Conservation (phyloP, 2,113 vertebrate species). For the Tetrao urogallus region DNA sequence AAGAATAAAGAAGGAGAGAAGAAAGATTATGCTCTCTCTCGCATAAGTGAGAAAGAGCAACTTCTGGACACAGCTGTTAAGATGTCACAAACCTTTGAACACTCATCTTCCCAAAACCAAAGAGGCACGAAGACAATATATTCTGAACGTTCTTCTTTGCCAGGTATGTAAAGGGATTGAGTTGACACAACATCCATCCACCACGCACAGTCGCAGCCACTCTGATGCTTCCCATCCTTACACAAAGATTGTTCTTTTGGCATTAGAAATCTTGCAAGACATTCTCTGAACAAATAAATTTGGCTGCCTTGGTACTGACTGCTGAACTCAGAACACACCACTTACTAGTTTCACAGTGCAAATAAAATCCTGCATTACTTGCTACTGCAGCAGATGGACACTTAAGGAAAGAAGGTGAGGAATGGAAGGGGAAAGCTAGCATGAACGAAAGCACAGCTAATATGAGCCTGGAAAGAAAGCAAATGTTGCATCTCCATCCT, state of each 20-base stretch:
- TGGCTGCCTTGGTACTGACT: background rate
- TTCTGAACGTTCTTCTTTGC: background rate
- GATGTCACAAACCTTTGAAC: background rate
- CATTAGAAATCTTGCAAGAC: background rate
- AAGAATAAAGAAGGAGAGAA: background rate
- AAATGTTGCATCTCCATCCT: background rate
- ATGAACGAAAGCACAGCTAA: background rate
- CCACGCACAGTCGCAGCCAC: background rate
- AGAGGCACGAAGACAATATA: background rate
- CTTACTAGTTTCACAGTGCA: background rate
- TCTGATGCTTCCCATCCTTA: background rate
- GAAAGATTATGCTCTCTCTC: background rate
- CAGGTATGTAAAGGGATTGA: background rate
- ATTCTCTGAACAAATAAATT: slow-evolving; percentile 28
- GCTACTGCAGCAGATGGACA: background rate
- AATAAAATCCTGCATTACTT: background rate
- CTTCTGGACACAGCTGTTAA: background rate
- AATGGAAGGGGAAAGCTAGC: background rate
- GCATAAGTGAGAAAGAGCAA: fast-evolving
- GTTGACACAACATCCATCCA: background rate
- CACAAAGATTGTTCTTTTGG: background rate
- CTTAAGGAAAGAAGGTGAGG: background rate
- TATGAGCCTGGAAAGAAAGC: background rate
- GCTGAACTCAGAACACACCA: background rate
- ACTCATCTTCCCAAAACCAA: background rate